Evolutionary conservation across 2,797 vertebrate species (phyloP), one percentile per base, ranked within the genome.

Genomic region (Poeciliopsis turneri): DNA sequence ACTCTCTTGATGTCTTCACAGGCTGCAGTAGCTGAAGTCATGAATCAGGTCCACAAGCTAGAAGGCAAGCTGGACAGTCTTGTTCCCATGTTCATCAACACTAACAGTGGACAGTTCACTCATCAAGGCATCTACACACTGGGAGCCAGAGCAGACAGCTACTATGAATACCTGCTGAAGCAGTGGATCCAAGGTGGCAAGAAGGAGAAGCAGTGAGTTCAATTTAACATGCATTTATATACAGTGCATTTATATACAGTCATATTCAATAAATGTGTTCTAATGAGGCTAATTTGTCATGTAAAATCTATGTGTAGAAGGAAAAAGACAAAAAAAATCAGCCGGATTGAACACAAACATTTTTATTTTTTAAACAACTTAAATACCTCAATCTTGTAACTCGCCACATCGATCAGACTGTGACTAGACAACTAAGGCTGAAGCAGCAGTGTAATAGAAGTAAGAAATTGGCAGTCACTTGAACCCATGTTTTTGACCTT

Each of bases 21-120:
- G 98, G 96, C 96, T 36, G 97, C 95, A 2, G 98, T 95, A 53
- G 97, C 98, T 76, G 94, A 95, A 81, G 97, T 99, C 78, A 97
- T 95, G 84, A 94, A 88, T 82, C 96, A 93, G 5, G 96, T 99
- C 64, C 98, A 97, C 87, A 87, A 85, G 8, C 95, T 99, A 64
- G 92, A 96, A 0, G 98, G 98, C 39, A 99, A 99, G 90, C 96
- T 96, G 0, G 98, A 99, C 3, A 98, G 98, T 59, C 95, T 99
- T 15, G 98, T 99, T 78, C 98, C 98, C 83, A 99, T 99, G 98
- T 99, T 99, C 93, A 99, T 99, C 93, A 99, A 97, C 93, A 99
- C 97, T 30, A 97, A 97, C 93, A 98, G 94, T 0, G 98, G 98
- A 46, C 97, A 97, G 94, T 99, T 99, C 94, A 97, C 96, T 9